Base-by-base conservation (phyloP, 2,113 vertebrate species). In the Amazona vittata region DNA sequence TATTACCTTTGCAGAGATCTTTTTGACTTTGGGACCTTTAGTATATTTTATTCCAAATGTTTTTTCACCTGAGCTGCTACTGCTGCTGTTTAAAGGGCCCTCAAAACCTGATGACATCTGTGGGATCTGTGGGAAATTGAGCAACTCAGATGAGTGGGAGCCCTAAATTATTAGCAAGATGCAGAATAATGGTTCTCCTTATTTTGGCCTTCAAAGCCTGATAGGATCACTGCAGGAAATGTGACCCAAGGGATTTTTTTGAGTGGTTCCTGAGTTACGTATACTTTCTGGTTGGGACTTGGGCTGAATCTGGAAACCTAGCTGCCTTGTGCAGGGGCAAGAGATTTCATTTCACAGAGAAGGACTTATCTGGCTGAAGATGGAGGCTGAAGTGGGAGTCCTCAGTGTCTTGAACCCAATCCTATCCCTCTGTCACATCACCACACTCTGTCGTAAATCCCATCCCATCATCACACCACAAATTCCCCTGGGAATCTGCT, bases 111-210 rank as follows among this genome's bases (percentile, higher is more conserved):
- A 83, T 83, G 53, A n/a, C 29, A 33, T 68, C 29, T 35, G 22
- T 86, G 62, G 9, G 50, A 78, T 77, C 24, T 57, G 60, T 29
- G 39, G 50, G 11, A 91, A 82, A 82, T 31, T 3, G 52, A 82
- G 39, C 12, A 68, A 75, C 78, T 93, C 52, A 28, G 43, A 68
- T 82, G 87, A 82, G 24, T 68, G 69, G 50, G 84, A 82, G 57
- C 50, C 64, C 13, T 19, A 49, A 77, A 70, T 93, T 93, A 49
- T 67, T 80, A 59, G 14, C 50, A 90, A 79, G 25, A 19, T 96
- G 41, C 41, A 63, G 41, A 69, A 86, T 74, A 93, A 88, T 68
- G 37, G 12, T 69, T 65, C 17, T 83, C 15, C 79, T 95, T 97
- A 79, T 49, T 90, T 70, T 49, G 31, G 15, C 19, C 64, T 74